Conservation (phyloP, 2,113 vertebrate genomes). For the Triplophysa tibetana region DNA sequence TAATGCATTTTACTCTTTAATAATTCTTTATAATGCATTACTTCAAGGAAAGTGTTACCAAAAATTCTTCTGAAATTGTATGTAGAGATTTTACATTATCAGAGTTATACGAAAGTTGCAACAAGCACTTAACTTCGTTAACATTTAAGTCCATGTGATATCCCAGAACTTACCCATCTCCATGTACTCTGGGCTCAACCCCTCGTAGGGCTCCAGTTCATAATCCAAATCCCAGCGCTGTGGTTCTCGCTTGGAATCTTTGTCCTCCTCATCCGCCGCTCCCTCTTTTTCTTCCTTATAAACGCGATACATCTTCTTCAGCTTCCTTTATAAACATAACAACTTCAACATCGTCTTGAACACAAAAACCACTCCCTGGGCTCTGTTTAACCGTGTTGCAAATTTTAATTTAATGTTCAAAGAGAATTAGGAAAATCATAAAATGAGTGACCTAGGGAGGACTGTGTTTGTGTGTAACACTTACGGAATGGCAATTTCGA, state of each 20-base stretch:
- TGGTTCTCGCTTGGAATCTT: constrained; percentile 73
- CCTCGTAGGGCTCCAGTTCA: constrained; percentile 87
- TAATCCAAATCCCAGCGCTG: constrained; percentile 91
- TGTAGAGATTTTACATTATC: too few species aligned
- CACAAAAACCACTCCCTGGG: neutral
- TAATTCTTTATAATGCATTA: too few species aligned
- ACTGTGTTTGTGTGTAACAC: constrained; percentile 62
- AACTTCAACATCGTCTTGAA: neutral
- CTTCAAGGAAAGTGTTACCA: too few species aligned
- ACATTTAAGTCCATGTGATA: neutral
- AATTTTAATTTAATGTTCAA: constrained; percentile 1
- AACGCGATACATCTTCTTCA: constrained; percentile 92
- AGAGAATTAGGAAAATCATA: constrained; percentile 2
- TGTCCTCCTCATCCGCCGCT: constrained; percentile 65
- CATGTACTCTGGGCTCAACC: constrained; percentile 95
- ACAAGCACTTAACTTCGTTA: too few species aligned
- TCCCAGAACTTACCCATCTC: constrained; percentile 89
- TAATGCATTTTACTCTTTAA: too few species aligned
- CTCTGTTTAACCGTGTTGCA: neutral
- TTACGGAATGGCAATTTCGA: constrained; percentile 96
- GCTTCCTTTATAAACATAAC: constrained; percentile 76
- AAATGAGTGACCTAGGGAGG: constrained; percentile 1
- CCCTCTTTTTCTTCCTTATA: constrained; percentile 82
- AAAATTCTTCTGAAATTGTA: too few species aligned
- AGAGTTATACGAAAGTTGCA: neutral